Percentiles rank a stretch among this genome's conserved stretches.
Evolutionary conservation across 2,888 invertebrate genomes (phyloP).

Genomic region (Kryphioiulus occultus): DNA sequence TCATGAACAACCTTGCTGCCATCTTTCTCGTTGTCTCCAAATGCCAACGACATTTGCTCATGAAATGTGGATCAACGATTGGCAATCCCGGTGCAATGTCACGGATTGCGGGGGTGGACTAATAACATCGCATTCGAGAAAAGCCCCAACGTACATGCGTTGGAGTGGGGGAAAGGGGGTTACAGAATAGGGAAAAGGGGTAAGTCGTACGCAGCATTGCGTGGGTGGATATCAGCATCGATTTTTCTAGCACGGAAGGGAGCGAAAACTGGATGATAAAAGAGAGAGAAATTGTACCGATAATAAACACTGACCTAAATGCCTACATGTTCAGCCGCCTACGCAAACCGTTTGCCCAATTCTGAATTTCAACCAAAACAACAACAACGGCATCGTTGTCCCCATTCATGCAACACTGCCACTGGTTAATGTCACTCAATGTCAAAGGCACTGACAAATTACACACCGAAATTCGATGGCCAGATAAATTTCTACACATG

Average conservation of each 20-base stretch:
- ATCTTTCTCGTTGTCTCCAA: background rate
- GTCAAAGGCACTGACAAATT: too few species aligned
- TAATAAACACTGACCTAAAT: constrained; percentile 32
- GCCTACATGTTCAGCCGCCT: constrained; percentile 1
- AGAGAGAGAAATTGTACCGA: background rate
- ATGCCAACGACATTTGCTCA: constrained; percentile 4
- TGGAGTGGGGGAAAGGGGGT: background rate
- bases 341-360: background rate
- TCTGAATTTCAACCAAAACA: background rate
- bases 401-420: background rate
- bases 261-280: background rate
- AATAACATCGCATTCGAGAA: background rate
- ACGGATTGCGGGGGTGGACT: constrained; percentile 30
- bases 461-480: too few species aligned
- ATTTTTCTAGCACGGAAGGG: background rate
- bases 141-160: background rate
- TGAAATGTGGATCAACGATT: constrained; percentile 1
- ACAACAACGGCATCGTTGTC: background rate
- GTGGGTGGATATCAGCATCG: constrained; percentile 3
- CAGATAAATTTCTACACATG: too few species aligned
- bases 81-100: constrained; percentile 4
- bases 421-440: too few species aligned
- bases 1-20: background rate
- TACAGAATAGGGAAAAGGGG: background rate
- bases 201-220: background rate